These are phyloP conservation scores for Chloroceryle amazona DNA, from an alignment of 2,797 vertebrate genomes.

Conservation along the genomic window DNA sequence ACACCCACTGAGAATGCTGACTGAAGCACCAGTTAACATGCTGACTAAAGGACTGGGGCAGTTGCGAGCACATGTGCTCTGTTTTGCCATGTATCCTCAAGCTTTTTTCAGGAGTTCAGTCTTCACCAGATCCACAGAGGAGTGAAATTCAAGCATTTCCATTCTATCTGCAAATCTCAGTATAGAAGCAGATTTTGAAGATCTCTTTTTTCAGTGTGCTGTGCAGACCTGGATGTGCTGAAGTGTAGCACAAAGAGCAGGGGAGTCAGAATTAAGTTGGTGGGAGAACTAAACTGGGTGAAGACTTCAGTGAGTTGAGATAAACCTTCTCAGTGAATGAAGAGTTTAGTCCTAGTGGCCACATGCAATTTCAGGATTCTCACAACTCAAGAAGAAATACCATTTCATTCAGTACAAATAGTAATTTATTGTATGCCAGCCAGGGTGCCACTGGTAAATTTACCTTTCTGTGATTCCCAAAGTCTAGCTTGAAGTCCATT, in stretches of 20 bases:
- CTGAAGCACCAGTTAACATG: neutral
- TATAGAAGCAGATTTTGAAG: neutral
- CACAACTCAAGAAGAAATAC: neutral
- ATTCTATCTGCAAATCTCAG: neutral
- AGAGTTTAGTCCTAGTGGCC: neutral
- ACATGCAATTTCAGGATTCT: neutral
- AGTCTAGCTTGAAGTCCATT: neutral
- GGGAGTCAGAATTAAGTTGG: neutral
- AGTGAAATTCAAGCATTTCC: neutral
- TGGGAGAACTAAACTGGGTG: neutral
- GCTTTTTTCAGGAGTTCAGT: neutral
- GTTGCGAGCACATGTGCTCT: neutral
- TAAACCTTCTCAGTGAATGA: neutral
- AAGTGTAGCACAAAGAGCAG: neutral
- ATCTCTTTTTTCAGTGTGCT: neutral
- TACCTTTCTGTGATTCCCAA: neutral
- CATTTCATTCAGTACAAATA: neutral
- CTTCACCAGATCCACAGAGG: neutral
- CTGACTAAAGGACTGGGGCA: neutral
- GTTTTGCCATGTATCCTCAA: neutral
- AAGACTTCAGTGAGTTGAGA: neutral
- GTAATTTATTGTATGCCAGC: neutral
- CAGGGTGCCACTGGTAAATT: neutral
- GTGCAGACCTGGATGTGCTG: neutral
- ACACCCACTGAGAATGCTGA: neutral